Evolutionary conservation across 2,888 invertebrate species (phyloP).

Genomic region (Melieria picta): DNA sequence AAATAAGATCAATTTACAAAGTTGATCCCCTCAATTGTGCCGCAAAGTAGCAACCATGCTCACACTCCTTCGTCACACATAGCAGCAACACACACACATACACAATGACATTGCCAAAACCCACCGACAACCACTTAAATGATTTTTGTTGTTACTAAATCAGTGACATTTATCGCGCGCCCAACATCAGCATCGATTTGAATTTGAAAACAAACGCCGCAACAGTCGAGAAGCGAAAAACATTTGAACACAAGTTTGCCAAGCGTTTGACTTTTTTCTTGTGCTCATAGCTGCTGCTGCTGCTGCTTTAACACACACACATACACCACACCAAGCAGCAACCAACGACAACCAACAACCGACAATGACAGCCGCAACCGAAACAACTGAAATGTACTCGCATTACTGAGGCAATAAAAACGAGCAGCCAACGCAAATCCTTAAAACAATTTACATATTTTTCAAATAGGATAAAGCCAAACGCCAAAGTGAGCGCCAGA

Average conservation of each 20-base stretch:
- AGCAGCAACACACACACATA: not conserved
- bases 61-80: not conserved
- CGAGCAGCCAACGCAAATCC: conserved; percentile 36
- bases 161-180: conserved; percentile 29
- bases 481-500: not conserved
- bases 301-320: not conserved
- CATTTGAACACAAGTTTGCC: not conserved
- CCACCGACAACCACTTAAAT: conserved; percentile 18
- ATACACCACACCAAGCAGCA: no score
- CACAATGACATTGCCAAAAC: not conserved
- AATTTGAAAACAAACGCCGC: conserved; percentile 16
- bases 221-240: conserved; percentile 19
- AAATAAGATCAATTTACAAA: no score
- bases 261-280: not conserved
- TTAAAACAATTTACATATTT: conserved; percentile 40
- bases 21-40: not conserved
- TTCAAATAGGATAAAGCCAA: conserved; percentile 37
- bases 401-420: conserved; percentile 39
- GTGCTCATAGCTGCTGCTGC: no score
- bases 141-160: conserved; percentile 33
- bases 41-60: not conserved
- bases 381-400: conserved; percentile 32
- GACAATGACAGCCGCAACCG: conserved; percentile 6
- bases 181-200: conserved; percentile 8
- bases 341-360: not conserved